Evolutionary conservation across 2,113 vertebrate species (phyloP).

Genomic region (Bos indicus): DNA sequence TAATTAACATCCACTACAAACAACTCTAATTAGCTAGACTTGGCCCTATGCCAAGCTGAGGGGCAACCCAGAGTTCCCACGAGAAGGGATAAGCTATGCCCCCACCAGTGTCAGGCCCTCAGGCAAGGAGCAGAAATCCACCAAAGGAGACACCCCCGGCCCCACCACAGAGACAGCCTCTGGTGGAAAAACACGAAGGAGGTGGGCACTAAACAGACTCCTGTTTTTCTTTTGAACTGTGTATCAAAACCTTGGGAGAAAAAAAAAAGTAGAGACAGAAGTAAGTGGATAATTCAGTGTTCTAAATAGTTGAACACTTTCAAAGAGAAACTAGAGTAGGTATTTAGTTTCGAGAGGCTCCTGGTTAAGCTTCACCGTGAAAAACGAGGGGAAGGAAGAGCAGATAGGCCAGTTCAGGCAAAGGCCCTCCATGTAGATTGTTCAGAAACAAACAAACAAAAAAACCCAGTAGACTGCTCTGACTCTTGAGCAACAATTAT

Average conservation of each 20-base stretch:
- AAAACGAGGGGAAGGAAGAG: neutral
- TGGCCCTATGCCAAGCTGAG: constrained; percentile 28
- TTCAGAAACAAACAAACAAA: neutral
- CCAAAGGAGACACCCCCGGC: neutral
- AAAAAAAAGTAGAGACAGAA: neutral
- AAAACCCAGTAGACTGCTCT: neutral
- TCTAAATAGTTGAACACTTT: neutral
- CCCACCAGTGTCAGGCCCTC: neutral
- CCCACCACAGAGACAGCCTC: neutral
- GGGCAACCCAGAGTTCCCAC: neutral
- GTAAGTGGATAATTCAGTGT: neutral
- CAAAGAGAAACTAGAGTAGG: neutral
- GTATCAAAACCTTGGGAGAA: neutral
- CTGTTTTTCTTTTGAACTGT: neutral
- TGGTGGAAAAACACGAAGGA: neutral
- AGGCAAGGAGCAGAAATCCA: neutral
- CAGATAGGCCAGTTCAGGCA: neutral
- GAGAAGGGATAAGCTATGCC: neutral
- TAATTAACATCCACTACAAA: constrained; percentile 44
- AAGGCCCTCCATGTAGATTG: neutral
- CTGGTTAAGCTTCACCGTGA: neutral
- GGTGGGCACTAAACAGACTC: neutral
- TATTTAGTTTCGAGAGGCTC: neutral
- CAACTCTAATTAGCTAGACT: constrained; percentile 35
- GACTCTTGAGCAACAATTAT: constrained; percentile 3